Base-by-base conservation (phyloP, 2,797 vertebrate species). In the Mormyrus proboscirostris region DNA sequence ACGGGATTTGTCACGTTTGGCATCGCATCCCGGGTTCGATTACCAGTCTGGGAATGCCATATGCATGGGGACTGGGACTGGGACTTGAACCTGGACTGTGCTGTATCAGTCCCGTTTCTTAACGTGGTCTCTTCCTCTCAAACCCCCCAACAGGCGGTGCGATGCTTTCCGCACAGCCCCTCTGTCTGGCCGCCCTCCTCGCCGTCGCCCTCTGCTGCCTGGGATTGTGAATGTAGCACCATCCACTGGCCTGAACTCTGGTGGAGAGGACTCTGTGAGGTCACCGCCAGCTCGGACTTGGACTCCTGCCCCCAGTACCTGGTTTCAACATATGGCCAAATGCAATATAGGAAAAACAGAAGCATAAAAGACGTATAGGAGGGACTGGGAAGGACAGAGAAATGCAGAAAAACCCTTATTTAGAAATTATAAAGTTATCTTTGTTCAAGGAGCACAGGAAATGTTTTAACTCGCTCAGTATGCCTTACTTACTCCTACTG, bases 401-500 rank as follows among this genome's bases (percentile, higher is more conserved):
- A 96, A 96, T 96, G 94, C 94, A 93, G 95, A 95, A 97, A 97
- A 94, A 94, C 95, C 95, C 95, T 95, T 95, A 95, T 96, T 95
- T 96, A 95, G 95, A 94, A 95, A 94, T 93, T 92, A 94, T 92
- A 93, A 95, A 92, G 29, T 92, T 95, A 95, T 96, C 95, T 96
- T 96, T 95, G 95, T 95, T 96, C 95, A 94, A 95, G 94, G 95
- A 95, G 95, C 94, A 95, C 96, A 94, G 96, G 93, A 96, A 97
- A 97, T 97, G 90, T 94, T 94, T 97, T 96, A 97, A 98, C 96
- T 97, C 96, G 97, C 97, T 98, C 97, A 97, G 97, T 97, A 98
- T 99, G 98, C 98, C 98, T 99, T 99, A 99, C 97, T 92, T 95
- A 94, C 95, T 96, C 96, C 94, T 95, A 94, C 96, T 97, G 97